Evolutionary conservation across 2,113 vertebrate species (phyloP).

Genomic region (Leptosomus discolor): DNA sequence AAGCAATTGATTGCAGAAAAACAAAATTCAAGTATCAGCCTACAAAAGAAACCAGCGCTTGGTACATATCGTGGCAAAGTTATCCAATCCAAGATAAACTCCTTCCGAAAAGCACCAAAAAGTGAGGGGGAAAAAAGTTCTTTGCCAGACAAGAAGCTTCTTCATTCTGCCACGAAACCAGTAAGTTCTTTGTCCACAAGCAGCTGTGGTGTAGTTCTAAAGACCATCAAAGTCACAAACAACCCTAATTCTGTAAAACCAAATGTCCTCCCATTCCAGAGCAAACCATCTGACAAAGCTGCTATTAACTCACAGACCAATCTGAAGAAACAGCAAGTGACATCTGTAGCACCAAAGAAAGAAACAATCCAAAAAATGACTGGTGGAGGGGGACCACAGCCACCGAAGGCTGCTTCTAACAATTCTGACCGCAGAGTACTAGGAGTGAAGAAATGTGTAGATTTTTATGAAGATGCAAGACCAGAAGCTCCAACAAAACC

Average conservation of each 20-base stretch:
- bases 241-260: slow-evolving; percentile 8
- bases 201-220: not conserved
- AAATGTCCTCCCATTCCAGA: slow-evolving; percentile 9
- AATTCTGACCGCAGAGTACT: not conserved
- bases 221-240: not conserved
- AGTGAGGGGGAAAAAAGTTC: not conserved
- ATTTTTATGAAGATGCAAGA: not conserved
- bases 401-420: not conserved
- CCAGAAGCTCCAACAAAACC: not conserved
- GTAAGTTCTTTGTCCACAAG: not conserved
- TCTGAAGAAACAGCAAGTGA: not conserved
- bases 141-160: not conserved
- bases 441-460: not conserved
- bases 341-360: not conserved
- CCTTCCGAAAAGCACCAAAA: slow-evolving; percentile 80
- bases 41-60: slow-evolving; percentile 74
- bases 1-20: slow-evolving; percentile 66
- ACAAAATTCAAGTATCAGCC: not conserved
- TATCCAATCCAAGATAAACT: slow-evolving; percentile 88
- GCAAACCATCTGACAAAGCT: slow-evolving; percentile 54
- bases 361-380: not conserved
- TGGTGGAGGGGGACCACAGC: not conserved
- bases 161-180: not conserved
- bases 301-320: not conserved
- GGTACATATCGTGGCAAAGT: slow-evolving; percentile 88